phyloP scores from a whole-genome alignment of 2,888 invertebrate species.

The Gibbula magus region DNA sequence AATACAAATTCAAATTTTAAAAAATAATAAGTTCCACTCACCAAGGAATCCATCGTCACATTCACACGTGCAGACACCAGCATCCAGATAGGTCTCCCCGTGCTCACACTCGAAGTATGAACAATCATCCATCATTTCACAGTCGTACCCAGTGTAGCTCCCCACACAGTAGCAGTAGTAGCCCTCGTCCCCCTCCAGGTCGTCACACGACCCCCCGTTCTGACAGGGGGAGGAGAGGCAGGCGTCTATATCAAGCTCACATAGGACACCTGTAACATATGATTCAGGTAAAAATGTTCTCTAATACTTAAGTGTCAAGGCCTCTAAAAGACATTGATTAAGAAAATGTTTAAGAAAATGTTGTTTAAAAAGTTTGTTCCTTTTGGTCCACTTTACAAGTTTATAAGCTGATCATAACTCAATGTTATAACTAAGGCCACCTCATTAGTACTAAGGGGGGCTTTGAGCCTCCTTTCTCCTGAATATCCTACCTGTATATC shows the following conservation, averaged over 20 bases:
- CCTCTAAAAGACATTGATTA: too few relatives aligned
- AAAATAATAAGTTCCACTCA: background rate
- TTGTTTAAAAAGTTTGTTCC: too few relatives aligned
- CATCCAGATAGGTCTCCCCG: background rate
- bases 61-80: background rate
- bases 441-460: too few relatives aligned
- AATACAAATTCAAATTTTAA: background rate
- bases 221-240: slow-evolving; percentile 26
- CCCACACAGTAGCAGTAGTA: slow-evolving; percentile 3
- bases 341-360: too few relatives aligned
- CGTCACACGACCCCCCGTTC: slow-evolving; percentile 10
- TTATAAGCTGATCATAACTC: too few relatives aligned
- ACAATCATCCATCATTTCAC: background rate
- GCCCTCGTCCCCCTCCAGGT: background rate
- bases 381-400: too few relatives aligned
- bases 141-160: background rate
- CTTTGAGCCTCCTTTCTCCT: too few relatives aligned
- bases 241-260: slow-evolving; percentile 38
- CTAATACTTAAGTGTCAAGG: too few relatives aligned
- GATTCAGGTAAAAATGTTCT: too few relatives aligned
- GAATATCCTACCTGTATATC: too few relatives aligned
- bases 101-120: background rate
- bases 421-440: too few relatives aligned
- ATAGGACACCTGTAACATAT: slow-evolving; percentile 33
- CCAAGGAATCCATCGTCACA: slow-evolving; percentile 32